These are phyloP conservation scores for Baronia brevicornis DNA, from an alignment of 2,888 invertebrate genomes.

Conservation along the genomic window DNA sequence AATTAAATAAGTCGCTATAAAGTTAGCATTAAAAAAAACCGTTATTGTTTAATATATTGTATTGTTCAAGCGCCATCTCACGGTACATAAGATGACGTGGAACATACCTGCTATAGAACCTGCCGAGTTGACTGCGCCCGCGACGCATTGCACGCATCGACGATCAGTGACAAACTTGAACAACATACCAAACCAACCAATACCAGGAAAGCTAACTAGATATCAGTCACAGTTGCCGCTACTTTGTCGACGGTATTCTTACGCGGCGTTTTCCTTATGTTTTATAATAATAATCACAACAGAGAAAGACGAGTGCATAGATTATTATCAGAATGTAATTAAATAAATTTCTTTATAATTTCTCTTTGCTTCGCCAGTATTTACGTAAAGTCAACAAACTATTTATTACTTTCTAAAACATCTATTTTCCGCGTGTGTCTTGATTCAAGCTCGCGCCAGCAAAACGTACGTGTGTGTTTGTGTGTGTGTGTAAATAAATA, in stretches of 20 bases:
- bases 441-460: slow-evolving; percentile 58
- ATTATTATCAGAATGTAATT: slow-evolving; percentile 68
- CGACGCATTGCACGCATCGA: slow-evolving; percentile 36
- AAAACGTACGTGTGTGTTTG: slow-evolving; percentile 68
- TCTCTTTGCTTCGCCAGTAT: slow-evolving; percentile 53
- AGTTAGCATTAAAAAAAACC: background rate
- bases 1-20: no score
- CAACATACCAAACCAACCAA: slow-evolving; percentile 38
- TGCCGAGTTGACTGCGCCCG: slow-evolving; percentile 22
- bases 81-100: slow-evolving; percentile 17
- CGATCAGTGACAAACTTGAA: slow-evolving; percentile 39
- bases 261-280: slow-evolving; percentile 41
- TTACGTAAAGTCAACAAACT: slow-evolving; percentile 53
- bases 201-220: slow-evolving; percentile 29
- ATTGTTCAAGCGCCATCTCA: slow-evolving; percentile 31
- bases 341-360: slow-evolving; percentile 47
- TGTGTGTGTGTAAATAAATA: slow-evolving; percentile 69
- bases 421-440: slow-evolving; percentile 70
- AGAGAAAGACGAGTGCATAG: slow-evolving; percentile 51
- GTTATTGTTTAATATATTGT: background rate
- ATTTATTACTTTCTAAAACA: slow-evolving; percentile 69
- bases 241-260: slow-evolving; percentile 45
- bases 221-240: slow-evolving; percentile 50
- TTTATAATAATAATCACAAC: slow-evolving; percentile 33
- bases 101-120: slow-evolving; percentile 21